Percentiles rank a stretch among this genome's conserved stretches.
These are phyloP conservation scores for Halcyon badia DNA, from an alignment of 2,797 vertebrate genomes.

Conservation along the genomic window DNA sequence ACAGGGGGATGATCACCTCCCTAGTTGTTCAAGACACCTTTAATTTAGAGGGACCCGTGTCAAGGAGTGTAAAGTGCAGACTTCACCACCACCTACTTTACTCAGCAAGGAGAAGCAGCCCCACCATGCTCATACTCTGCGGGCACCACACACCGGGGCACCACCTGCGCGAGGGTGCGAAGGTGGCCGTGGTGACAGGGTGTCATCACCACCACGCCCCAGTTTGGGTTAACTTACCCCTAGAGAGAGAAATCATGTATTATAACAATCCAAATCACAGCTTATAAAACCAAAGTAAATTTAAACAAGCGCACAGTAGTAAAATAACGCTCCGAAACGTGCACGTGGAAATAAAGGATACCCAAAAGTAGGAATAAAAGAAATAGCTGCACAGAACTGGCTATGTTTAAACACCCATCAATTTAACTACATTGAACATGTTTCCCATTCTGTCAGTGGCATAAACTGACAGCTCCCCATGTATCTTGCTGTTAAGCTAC, in stretches of 20 bases:
- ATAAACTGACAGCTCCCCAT: background rate
- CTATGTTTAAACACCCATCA: fast-evolving
- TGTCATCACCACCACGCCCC: fast-evolving
- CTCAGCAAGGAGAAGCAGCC: background rate
- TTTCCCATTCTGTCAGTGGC: background rate
- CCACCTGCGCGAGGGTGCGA: fast-evolving
- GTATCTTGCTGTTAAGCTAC: background rate
- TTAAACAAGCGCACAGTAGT: fast-evolving
- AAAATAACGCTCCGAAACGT: background rate
- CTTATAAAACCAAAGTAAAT: background rate
- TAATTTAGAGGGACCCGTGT: background rate
- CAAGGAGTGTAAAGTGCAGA: fast-evolving
- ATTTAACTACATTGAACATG: background rate
- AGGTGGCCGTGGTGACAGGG: fast-evolving
- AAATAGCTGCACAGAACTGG: background rate
- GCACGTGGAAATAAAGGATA: background rate
- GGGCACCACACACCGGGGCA: fast-evolving
- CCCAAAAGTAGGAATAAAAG: background rate
- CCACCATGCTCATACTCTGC: fast-evolving
- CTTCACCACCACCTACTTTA: background rate
- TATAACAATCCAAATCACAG: background rate
- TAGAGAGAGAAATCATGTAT: background rate
- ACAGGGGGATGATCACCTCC: background rate
- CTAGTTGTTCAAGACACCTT: no score
- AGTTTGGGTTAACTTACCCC: background rate